These are phyloP conservation scores for Dynastes hyllus DNA, from an alignment of 2,888 invertebrate genomes.

Conservation along the genomic window DNA sequence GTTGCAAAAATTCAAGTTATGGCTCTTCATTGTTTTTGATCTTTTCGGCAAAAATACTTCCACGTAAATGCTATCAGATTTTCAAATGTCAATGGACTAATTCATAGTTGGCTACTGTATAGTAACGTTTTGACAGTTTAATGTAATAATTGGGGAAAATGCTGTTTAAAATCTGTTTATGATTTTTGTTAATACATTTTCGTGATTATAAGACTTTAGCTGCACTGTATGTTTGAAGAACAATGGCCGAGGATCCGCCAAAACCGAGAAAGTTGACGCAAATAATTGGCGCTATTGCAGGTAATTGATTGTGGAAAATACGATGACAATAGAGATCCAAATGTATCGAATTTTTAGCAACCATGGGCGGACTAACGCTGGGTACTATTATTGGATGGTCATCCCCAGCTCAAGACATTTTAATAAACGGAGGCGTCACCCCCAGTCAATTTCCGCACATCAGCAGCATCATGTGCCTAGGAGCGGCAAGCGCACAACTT, in stretches of 20 bases:
- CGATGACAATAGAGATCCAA: neutral
- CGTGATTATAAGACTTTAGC: neutral
- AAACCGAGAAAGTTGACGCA: slow-evolving; percentile 49
- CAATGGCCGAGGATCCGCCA: slow-evolving; percentile 22
- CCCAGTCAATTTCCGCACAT: slow-evolving; percentile 56
- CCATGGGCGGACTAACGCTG: slow-evolving; percentile 66
- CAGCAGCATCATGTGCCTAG: slow-evolving; percentile 58
- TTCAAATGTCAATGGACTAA: too few species aligned
- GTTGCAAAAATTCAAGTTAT: too few species aligned
- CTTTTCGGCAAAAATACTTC: too few species aligned
- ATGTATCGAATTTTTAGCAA: slow-evolving; percentile 34
- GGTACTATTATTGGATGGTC: slow-evolving; percentile 71
- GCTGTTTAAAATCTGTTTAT: neutral
- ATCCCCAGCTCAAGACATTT: slow-evolving; percentile 69
- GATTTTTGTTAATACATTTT: slow-evolving; percentile 7
- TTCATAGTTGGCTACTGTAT: too few species aligned
- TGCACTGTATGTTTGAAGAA: neutral
- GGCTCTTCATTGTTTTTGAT: too few species aligned
- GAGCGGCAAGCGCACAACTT: slow-evolving; percentile 57
- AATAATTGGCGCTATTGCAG: slow-evolving; percentile 54
- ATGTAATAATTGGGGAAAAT: neutral
- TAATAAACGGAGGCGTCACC: slow-evolving; percentile 63
- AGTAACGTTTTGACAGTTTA: neutral
- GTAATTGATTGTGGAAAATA: slow-evolving; percentile 52
- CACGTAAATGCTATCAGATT: too few species aligned